Evolutionary conservation across 2,113 vertebrate genomes (phyloP), one percentile per base, ranked within the genome.

Genomic region (Eubucco bourcierii): DNA sequence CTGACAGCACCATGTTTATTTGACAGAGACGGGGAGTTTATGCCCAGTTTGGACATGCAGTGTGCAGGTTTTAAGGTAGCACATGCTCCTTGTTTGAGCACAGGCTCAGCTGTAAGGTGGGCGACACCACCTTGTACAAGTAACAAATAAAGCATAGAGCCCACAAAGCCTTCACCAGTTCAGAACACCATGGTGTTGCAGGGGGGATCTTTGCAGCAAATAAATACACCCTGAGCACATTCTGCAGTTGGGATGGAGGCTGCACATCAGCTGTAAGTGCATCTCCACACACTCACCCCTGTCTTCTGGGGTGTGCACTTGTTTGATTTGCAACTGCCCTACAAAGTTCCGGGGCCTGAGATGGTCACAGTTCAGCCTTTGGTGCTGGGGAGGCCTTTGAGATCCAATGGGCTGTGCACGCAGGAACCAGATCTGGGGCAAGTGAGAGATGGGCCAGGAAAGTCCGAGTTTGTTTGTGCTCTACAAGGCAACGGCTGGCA

Each of bases 401-500:
- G 12, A 33, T 34, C 33, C 39, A 25, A 19, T 2, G 4, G 24
- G 58, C 8, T 4, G 1, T 16, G 0, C 20, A 5, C 4, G 18
- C 0, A 1, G 9, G 41, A 59, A 28, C 4, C 1, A 10, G 2
- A 50, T 37, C 31, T 5, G 56, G 37, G 1, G 3, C 41, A 55
- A 12, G 31, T 1, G 15, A 84, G 31, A 27, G 64, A 86, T 0
- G 16, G 29, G 9, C 12, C 8, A 12, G 11, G 7, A 25, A 65
- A 41, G 33, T 44, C 44, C 1, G 23, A 61, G 25, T 3, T 8
- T 19, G 3, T 28, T 8, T 19, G 3, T 28, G 61, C 71, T 85
- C 97, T 33, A 99, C 83, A 99, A 97, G 81, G 98, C 98, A 89
- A 99, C 98, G 0, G 97, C 97, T 5, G 98, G 97, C 34, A 99